Base-by-base conservation (phyloP, 2,797 vertebrate genomes). In the Labeo calbasu region DNA sequence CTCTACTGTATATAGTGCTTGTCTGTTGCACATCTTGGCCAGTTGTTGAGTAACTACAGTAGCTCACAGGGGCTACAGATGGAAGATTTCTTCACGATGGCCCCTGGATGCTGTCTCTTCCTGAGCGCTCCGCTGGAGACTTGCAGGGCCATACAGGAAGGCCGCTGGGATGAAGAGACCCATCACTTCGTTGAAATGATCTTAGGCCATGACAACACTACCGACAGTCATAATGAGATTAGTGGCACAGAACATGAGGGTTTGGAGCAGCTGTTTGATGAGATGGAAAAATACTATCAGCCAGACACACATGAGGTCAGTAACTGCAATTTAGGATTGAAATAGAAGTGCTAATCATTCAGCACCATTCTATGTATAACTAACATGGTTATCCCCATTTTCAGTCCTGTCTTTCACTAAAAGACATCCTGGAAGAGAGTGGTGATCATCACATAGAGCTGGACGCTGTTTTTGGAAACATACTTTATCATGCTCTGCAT, bases 351-450 rank as follows among this genome's bases (percentile, higher is more conserved):
- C 2, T 32, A 2, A 21, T 32, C 48, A 19, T 73, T 53, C 48
- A 53, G 25, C 11, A 21, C 51, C 5, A 13, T 53, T 32, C 4
- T 19, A 1, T 28, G 4, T 28, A 28, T 32, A 65, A 65, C 25
- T 65, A 32, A 21, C 71, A n/a, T 4, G 5, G 25, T 51, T 46
- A 1, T 83, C 23, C n/a, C 3, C 17, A 5, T 43, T 70, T 77
- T 14, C 84, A 97, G 96, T 77, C 55, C 14, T 98, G 96, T 57
- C 36, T 94, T 12, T 92, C 91, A 0, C 85, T 91, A 9, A 71
- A 7, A 14, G 91, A 92, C 77, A 91, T 97, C 89, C 88, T 96
- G 84, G 51, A 57, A 2, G 92, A 94, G 78, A 88, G 93, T 51
- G 53, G 85, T 0, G 0, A 57, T 25, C 65, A 53, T 53, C 83